Conservation (phyloP, 2,888 invertebrate species). For the Xestobium rufovillosum region DNA sequence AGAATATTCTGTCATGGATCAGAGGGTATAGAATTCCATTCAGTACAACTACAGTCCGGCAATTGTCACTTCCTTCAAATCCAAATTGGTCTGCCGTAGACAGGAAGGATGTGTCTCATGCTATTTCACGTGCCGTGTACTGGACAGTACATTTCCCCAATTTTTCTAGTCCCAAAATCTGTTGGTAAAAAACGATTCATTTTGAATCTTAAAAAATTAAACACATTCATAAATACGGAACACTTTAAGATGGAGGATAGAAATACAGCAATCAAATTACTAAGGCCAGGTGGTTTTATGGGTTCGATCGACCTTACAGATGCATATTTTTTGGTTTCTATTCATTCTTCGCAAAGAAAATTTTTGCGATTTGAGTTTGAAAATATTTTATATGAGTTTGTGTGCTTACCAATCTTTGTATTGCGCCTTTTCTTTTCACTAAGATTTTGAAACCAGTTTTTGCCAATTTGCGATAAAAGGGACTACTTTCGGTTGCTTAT, state of each 20-base stretch:
- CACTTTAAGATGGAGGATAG: too few relatives aligned
- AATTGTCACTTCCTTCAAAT: too few relatives aligned
- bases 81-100: constrained; percentile 8
- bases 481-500: constrained; percentile 21
- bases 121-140: constrained; percentile 5
- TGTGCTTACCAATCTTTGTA: constrained; percentile 22
- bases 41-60: too few relatives aligned
- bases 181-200: too few relatives aligned
- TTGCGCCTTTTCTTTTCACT: constrained; percentile 26
- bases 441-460: constrained; percentile 26
- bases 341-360: constrained; percentile 19
- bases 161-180: constrained; percentile 13
- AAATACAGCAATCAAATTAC: constrained; percentile 17
- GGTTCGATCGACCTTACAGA: constrained; percentile 16
- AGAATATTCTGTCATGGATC: constrained; percentile 6
- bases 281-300: constrained; percentile 16
- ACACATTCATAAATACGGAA: too few relatives aligned
- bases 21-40: constrained; percentile 7
- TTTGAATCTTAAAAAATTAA: too few relatives aligned
- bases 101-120: too few relatives aligned
- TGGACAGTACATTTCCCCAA: constrained; percentile 15
- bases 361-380: constrained; percentile 25
- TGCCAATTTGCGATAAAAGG: constrained; percentile 16
- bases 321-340: constrained; percentile 20
- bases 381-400: too few relatives aligned